Percentiles rank a stretch among this genome's conserved stretches.
phyloP scores from a whole-genome alignment of 1,140 invertebrate genomes.

The Ostrea denselamellosa region DNA sequence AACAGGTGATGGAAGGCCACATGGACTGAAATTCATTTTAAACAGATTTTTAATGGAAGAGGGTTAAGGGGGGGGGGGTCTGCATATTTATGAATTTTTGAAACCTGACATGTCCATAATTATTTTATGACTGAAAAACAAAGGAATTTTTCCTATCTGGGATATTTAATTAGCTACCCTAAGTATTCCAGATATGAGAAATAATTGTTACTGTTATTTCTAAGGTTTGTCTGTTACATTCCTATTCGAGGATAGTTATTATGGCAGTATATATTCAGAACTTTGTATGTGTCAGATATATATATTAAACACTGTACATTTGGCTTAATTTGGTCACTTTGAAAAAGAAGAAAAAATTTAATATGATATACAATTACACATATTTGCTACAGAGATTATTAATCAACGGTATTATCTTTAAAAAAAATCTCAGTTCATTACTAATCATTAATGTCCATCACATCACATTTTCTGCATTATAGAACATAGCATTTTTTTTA shows the following conservation, averaged over 20 bases:
- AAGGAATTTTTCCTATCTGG: background rate
- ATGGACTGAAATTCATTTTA: background rate
- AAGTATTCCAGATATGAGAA: constrained; percentile 17
- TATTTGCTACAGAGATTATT: background rate
- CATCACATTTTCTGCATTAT: constrained; percentile 1
- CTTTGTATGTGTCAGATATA: constrained; percentile 4
- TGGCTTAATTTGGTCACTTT: constrained; percentile 5
- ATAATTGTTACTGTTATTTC: background rate
- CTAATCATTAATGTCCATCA: background rate
- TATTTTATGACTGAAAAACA: background rate
- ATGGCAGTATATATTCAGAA: constrained; percentile 5
- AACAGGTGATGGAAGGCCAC: background rate
- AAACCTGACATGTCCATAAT: too few relatives aligned
- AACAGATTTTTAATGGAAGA: background rate
- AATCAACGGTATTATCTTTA: background rate
- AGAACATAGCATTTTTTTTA: constrained; percentile 3
- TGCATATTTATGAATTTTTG: too few relatives aligned
- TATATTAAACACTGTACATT: background rate
- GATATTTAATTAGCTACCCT: constrained; percentile 27
- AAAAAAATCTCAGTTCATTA: constrained; percentile 21
- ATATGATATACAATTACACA: background rate
- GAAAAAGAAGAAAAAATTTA: background rate
- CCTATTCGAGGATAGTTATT: background rate
- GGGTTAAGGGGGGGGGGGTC: too few relatives aligned
- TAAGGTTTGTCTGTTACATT: constrained; percentile 16